These are phyloP conservation scores for Spisula subtruncata DNA, from an alignment of 2,888 invertebrate species.

Conservation along the genomic window DNA sequence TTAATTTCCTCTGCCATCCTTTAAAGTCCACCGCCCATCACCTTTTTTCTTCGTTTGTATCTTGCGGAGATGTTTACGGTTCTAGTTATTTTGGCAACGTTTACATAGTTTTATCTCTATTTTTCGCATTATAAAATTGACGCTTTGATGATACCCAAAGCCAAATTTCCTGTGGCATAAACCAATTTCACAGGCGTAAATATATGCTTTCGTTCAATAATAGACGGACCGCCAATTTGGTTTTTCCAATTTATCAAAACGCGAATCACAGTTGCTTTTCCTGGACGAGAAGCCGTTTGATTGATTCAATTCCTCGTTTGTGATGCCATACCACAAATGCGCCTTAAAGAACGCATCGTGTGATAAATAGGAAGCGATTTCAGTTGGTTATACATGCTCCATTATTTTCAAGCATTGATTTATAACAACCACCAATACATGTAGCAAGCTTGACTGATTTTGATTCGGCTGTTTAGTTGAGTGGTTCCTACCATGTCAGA, in stretches of 20 bases:
- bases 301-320: neutral
- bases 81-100: neutral
- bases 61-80: no score
- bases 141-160: neutral
- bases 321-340: neutral
- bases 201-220: neutral
- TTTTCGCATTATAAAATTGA: neutral
- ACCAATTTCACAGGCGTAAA: neutral
- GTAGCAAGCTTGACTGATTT: no score
- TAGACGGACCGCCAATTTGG: neutral
- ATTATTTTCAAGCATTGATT: neutral
- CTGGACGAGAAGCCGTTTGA: slow-evolving; percentile 3
- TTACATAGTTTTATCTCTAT: neutral
- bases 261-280: neutral
- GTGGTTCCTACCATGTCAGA: no score
- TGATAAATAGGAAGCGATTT: neutral
- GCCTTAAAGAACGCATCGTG: no score
- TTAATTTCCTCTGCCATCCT: no score
- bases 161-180: neutral
- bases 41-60: no score
- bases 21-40: no score
- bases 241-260: neutral
- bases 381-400: neutral
- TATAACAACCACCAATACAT: neutral
- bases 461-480: no score